phyloP scores from a whole-genome alignment of 2,113 vertebrate species.

The Oncorhynchus gorbuscha region DNA sequence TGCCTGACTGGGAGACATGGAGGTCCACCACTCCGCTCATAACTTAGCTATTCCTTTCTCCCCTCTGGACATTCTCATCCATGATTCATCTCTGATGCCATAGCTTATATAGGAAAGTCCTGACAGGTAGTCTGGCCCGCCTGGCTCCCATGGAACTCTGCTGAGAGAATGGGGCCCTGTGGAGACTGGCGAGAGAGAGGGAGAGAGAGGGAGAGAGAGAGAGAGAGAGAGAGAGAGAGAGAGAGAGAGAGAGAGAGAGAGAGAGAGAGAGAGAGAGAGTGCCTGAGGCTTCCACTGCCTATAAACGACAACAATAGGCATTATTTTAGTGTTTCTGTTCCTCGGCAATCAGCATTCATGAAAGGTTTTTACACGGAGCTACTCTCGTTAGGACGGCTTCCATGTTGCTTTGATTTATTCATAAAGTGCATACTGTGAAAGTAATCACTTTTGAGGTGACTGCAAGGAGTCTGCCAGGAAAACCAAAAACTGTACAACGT shows the following conservation, averaged over 20 bases:
- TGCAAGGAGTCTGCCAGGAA: conserved; percentile 55
- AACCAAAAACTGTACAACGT: conserved; percentile 30
- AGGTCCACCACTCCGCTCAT: conserved; percentile 1
- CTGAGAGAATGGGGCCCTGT: neutral
- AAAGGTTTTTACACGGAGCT: neutral
- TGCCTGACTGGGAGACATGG: neutral
- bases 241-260: too few relatives aligned
- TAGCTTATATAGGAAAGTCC: conserved; percentile 12
- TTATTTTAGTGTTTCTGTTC: neutral
- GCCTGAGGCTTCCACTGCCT: neutral
- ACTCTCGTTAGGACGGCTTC: conserved; percentile 25
- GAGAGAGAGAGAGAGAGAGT: neutral
- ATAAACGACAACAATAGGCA: conserved; percentile 20
- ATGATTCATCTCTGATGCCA: conserved; percentile 18
- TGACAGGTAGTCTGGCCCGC: neutral
- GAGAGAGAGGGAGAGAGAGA: neutral
- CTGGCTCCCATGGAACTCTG: neutral
- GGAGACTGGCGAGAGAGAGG: neutral
- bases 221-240: neutral
- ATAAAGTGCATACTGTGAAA: conserved; percentile 21
- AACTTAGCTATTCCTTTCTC: conserved; percentile 8
- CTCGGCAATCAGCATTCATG: neutral
- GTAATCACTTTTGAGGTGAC: conserved; percentile 61
- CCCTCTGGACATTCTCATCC: conserved; percentile 19
- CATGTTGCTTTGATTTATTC: conserved; percentile 26